Percentiles rank a stretch among this genome's conserved stretches.
phyloP scores from a whole-genome alignment of 2,888 invertebrate species.

The Zhuqinia jingwanae region DNA sequence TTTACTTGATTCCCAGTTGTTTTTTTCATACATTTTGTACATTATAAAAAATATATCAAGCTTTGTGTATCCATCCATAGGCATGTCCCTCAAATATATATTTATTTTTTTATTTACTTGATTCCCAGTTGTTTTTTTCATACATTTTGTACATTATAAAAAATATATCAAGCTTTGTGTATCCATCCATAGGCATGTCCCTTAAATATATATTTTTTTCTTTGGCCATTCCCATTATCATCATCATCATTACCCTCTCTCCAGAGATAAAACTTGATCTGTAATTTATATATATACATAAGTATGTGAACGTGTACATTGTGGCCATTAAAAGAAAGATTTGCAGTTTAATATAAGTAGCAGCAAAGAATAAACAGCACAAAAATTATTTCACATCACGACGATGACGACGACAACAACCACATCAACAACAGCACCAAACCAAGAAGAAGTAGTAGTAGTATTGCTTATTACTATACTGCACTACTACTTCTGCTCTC shows the following conservation, averaged over 20 bases:
- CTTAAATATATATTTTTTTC: no score
- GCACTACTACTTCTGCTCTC: no score
- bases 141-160: constrained; percentile 6
- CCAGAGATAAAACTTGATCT: constrained; percentile 41
- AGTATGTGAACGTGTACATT: constrained; percentile 42
- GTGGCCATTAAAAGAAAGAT: constrained; percentile 30
- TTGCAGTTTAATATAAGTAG: not conserved
- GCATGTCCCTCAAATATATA: no score
- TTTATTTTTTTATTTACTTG: not conserved
- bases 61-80: no score
- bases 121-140: constrained; percentile 36
- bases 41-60: constrained; percentile 8
- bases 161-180: no score
- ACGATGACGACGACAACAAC: no score
- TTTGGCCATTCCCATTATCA: constrained; percentile 20
- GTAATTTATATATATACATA: constrained; percentile 65
- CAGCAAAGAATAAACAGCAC: not conserved
- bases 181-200: no score
- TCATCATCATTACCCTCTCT: constrained; percentile 23
- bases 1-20: constrained; percentile 10
- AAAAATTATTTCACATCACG: not conserved
- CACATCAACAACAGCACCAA: no score
- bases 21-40: constrained; percentile 26
- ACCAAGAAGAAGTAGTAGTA: no score
- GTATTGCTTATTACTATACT: no score